Percentiles rank a stretch among this genome's conserved stretches.
Conservation (phyloP, 1,140 invertebrate genomes). For the Tetramorium simillimum region DNA sequence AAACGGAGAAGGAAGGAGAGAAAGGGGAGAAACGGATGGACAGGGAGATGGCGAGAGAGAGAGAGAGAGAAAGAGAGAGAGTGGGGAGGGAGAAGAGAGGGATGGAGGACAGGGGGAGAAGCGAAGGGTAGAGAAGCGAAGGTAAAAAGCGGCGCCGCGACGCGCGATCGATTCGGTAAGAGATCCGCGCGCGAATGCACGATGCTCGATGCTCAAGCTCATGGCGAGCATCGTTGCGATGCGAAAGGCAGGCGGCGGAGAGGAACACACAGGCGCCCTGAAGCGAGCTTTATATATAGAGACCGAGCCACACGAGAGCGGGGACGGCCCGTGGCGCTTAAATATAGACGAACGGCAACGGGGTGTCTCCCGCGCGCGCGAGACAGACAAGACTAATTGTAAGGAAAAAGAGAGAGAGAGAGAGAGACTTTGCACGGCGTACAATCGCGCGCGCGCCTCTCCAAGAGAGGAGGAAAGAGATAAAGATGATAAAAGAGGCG, state of each 20-base stretch:
- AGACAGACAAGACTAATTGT: slow-evolving; percentile 6
- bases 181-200: slow-evolving; percentile 69
- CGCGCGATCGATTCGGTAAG: slow-evolving; percentile 75
- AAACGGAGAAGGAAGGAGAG: not conserved
- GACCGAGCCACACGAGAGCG: slow-evolving; percentile 73
- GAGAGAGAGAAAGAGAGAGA: not conserved
- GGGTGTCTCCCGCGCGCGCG: slow-evolving; percentile 67
- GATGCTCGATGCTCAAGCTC: slow-evolving; percentile 53
- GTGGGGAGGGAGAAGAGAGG: not conserved
- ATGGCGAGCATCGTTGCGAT: too few relatives aligned
- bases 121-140: slow-evolving; percentile 33
- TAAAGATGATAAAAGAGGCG: not conserved
- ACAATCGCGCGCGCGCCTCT: not conserved
- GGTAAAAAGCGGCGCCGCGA: slow-evolving; percentile 70
- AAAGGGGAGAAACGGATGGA: not conserved
- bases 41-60: not conserved
- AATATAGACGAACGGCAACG: slow-evolving; percentile 82
- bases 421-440: too few relatives aligned
- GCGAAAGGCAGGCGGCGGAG: slow-evolving; percentile 42
- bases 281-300: slow-evolving; percentile 80
- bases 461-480: not conserved
- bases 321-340: slow-evolving; percentile 78
- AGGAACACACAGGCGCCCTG: slow-evolving; percentile 72
- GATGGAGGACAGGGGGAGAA: not conserved
- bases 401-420: not conserved